A percentile compares a stretch with the other conserved stretches of the same genome.
These are phyloP conservation scores for Chrysotoxum bicinctum DNA, from an alignment of 2,888 invertebrate genomes.

Conservation along the genomic window DNA sequence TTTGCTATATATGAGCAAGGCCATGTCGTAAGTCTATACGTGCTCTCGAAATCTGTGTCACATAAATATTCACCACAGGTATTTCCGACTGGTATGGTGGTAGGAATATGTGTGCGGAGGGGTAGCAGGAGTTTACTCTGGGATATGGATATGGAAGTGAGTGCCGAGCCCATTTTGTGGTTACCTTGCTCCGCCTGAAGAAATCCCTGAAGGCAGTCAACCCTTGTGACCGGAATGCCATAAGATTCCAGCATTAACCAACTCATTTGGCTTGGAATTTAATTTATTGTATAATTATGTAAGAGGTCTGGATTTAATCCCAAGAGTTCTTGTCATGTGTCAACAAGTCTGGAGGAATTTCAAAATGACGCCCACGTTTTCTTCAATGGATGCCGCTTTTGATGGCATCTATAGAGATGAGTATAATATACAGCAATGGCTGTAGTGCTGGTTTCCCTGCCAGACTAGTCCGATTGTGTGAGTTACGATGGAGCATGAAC, in stretches of 20 bases:
- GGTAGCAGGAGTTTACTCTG: neutral
- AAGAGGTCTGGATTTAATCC: conserved; percentile 60
- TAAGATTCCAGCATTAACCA: conserved; percentile 70
- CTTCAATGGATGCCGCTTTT: too few species aligned
- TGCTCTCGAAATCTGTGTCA: conserved; percentile 68
- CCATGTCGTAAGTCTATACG: conserved; percentile 66
- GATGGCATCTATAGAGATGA: too few species aligned
- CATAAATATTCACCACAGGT: conserved; percentile 72
- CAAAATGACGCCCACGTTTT: too few species aligned
- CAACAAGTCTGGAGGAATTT: conserved; percentile 65
- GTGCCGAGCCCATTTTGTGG: neutral
- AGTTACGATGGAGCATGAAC: too few species aligned
- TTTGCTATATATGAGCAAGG: conserved; percentile 53
- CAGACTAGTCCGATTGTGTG: too few species aligned
- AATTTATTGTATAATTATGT: conserved; percentile 68
- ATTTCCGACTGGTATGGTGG: conserved; percentile 30
- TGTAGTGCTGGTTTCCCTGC: too few species aligned
- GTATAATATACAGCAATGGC: too few species aligned
- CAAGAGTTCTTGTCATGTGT: conserved; percentile 42
- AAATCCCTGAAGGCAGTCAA: conserved; percentile 41
- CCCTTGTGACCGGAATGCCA: conserved; percentile 49
- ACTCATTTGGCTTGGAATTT: conserved; percentile 69
- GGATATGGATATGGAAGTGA: neutral
- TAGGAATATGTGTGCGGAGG: neutral
- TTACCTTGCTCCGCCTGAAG: conserved; percentile 43